Conservation (phyloP, 2,888 invertebrate species). For the Nomada fucata region DNA sequence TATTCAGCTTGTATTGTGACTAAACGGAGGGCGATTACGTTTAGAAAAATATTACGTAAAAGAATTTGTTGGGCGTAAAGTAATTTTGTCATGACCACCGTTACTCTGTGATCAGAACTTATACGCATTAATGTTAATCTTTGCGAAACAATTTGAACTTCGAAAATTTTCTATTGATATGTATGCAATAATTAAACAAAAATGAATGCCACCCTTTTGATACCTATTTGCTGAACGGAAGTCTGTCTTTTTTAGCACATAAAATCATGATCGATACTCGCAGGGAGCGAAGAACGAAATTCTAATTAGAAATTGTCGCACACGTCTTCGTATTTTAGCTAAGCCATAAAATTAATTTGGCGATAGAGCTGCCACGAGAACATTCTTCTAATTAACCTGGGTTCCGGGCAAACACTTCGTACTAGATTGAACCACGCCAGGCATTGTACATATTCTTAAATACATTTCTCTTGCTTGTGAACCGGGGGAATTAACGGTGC, state of each 20-base stretch:
- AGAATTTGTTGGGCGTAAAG: neutral
- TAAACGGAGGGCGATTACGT: neutral
- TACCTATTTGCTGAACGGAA: no score
- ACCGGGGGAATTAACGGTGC: conserved; percentile 18
- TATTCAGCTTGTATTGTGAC: no score
- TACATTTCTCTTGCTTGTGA: neutral
- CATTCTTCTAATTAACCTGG: conserved; percentile 15
- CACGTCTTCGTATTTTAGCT: neutral
- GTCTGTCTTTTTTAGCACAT: no score
- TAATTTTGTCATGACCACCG: no score
- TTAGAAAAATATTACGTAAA: neutral
- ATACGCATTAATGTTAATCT: no score
- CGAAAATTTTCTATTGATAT: no score
- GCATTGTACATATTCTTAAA: conserved; percentile 23
- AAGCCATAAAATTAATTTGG: conserved; percentile 8
- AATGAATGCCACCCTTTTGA: no score
- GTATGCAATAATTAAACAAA: no score
- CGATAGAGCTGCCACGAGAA: neutral
- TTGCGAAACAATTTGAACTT: no score
- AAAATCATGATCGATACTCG: neutral
- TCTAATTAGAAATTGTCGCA: conserved; percentile 7
- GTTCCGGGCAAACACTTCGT: neutral
- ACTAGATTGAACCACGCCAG: neutral
- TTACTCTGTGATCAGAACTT: no score
- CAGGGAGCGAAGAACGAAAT: neutral